These are phyloP conservation scores for Formica exsecta DNA, from an alignment of 1,140 invertebrate genomes.

Conservation along the genomic window DNA sequence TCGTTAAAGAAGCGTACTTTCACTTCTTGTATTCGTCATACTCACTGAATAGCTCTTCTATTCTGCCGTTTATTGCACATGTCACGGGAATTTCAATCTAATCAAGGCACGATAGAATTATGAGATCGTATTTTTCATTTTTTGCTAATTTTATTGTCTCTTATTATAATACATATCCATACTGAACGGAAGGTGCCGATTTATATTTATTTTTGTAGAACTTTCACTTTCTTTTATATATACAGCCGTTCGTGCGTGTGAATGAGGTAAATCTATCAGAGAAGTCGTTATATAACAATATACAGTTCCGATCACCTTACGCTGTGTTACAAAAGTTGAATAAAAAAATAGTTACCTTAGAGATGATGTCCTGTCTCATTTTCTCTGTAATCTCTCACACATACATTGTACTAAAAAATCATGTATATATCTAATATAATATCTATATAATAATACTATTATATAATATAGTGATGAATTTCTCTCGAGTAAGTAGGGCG, in stretches of 20 bases:
- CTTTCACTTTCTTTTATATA: constrained; percentile 55
- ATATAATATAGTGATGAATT: constrained; percentile 10
- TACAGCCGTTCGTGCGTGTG: constrained; percentile 4
- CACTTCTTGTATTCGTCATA: constrained; percentile 70
- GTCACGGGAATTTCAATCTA: constrained; percentile 21
- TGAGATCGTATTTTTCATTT: constrained; percentile 19
- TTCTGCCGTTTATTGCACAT: constrained; percentile 36
- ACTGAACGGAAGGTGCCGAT: constrained; percentile 27
- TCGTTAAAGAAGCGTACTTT: constrained; percentile 68
- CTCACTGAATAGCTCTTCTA: constrained; percentile 58
- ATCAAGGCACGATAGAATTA: constrained; percentile 32
- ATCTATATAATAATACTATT: constrained; percentile 22
- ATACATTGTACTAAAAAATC: constrained; percentile 36
- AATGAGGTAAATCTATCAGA: not conserved
- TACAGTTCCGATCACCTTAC: constrained; percentile 25
- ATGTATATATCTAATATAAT: not conserved
- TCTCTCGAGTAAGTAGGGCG: constrained; percentile 16
- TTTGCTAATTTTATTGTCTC: constrained; percentile 55
- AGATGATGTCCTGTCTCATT: not conserved
- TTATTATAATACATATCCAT: constrained; percentile 52
- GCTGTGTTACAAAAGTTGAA: constrained; percentile 45
- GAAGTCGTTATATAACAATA: constrained; percentile 49
- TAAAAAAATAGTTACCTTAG: constrained; percentile 32
- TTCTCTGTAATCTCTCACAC: not conserved
- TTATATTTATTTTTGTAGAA: constrained; percentile 25